Evolutionary conservation across 2,113 vertebrate species (phyloP).

Genomic region (Axis porcinus): DNA sequence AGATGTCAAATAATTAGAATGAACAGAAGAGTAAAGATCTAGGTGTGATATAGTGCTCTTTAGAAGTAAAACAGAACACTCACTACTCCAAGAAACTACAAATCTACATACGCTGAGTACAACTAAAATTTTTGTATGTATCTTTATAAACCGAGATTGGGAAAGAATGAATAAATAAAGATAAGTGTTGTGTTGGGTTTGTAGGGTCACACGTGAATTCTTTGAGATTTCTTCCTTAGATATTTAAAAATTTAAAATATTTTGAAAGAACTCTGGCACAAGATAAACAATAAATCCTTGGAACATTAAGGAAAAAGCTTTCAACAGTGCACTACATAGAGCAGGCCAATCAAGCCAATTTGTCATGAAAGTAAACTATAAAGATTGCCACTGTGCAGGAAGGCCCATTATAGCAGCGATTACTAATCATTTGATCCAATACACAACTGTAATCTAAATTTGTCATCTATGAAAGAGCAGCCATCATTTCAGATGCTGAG

Average conservation of each 20-base stretch:
- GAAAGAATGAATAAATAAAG: not conserved
- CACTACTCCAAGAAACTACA: not conserved
- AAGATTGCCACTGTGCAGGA: constrained; percentile 8
- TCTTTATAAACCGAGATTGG: not conserved
- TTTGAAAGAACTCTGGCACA: not conserved
- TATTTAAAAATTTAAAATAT: not conserved
- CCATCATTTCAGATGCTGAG: constrained; percentile 19
- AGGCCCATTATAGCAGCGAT: not conserved
- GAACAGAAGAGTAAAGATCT: constrained; percentile 43
- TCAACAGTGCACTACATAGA: not conserved
- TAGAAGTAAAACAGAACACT: not conserved
- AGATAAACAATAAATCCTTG: not conserved
- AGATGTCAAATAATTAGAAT: constrained; percentile 45
- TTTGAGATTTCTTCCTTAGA: not conserved
- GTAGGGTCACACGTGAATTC: not conserved
- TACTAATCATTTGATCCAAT: constrained; percentile 14
- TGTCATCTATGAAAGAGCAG: constrained; percentile 50
- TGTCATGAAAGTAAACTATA: constrained; percentile 8
- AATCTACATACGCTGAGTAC: not conserved
- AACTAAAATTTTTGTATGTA: not conserved
- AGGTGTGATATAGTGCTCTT: not conserved
- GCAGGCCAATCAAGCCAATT: constrained; percentile 22
- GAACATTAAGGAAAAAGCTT: constrained; percentile 29
- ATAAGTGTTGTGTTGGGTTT: not conserved
- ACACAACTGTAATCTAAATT: not conserved